phyloP scores from a whole-genome alignment of 2,888 invertebrate species.

The Adelognathus sp. region DNA sequence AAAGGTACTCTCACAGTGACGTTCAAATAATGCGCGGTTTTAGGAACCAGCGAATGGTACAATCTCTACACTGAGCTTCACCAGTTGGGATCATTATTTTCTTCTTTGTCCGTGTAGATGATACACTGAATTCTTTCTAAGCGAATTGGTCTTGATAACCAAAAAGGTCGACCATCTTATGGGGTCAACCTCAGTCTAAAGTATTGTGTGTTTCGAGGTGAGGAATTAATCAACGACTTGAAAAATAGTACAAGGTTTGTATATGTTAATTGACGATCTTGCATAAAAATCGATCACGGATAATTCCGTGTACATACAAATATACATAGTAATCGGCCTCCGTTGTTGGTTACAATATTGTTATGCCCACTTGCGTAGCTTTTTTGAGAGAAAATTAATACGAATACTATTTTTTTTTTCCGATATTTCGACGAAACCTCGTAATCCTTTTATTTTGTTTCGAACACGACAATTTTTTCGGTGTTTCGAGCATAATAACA shows the following conservation, averaged over 20 bases:
- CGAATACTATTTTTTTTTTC: neutral
- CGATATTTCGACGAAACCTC: neutral
- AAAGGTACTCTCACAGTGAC: no score
- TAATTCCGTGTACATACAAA: slow-evolving; percentile 29
- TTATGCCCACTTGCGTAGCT: neutral
- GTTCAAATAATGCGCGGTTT: no score
- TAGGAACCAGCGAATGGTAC: no score
- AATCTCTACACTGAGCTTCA: no score
- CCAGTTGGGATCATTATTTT: no score
- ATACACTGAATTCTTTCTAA: slow-evolving; percentile 27
- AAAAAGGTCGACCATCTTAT: no score
- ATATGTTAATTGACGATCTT: slow-evolving; percentile 39
- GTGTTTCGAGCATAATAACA: neutral
- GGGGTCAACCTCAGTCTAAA: no score
- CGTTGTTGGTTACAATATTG: slow-evolving; percentile 37
- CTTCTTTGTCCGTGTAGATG: no score
- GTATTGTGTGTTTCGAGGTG: neutral
- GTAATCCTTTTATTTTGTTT: neutral
- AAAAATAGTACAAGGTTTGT: slow-evolving; percentile 25
- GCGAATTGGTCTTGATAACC: slow-evolving; percentile 8
- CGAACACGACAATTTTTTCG: neutral
- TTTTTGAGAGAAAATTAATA: neutral
- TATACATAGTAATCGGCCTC: slow-evolving; percentile 37
- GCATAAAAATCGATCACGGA: slow-evolving; percentile 32
- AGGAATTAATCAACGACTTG: slow-evolving; percentile 29